A percentile compares a stretch with the other conserved stretches of the same genome.
Conservation (phyloP, 2,888 invertebrate species). For the Eilema caniola region DNA sequence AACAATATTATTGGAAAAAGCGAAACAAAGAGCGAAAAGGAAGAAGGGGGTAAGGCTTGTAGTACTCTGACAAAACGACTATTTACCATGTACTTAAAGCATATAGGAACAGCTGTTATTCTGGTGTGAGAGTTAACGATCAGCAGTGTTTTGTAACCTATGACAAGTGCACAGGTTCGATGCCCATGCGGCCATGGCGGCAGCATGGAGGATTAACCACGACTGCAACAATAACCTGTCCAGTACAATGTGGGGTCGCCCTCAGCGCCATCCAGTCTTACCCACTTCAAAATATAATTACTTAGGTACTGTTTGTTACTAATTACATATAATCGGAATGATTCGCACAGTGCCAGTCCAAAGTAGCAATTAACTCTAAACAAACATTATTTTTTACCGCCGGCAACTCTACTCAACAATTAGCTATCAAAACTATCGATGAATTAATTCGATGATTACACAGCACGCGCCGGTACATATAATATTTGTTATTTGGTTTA, state of each 20-base stretch:
- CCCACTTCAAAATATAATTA: neutral
- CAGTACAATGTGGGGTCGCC: too few species aligned
- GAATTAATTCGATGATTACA: constrained; percentile 4
- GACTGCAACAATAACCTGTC: neutral
- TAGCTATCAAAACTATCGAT: neutral
- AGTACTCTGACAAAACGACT: too few species aligned
- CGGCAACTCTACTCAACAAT: neutral
- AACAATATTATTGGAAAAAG: neutral
- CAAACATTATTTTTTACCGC: neutral
- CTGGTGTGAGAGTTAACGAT: too few species aligned
- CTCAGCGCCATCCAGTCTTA: neutral
- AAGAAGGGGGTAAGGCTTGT: neutral
- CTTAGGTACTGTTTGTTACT: too few species aligned
- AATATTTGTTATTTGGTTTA: neutral
- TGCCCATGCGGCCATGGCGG: too few species aligned
- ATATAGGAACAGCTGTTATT: too few species aligned
- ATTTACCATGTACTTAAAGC: too few species aligned
- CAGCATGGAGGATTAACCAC: too few species aligned
- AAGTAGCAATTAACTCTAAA: neutral
- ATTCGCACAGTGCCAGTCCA: neutral
- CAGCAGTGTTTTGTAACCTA: too few species aligned
- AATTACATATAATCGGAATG: neutral
- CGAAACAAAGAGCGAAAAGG: neutral
- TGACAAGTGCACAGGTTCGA: too few species aligned
- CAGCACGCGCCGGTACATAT: neutral